Percentiles rank a stretch among this genome's conserved stretches.
These are phyloP conservation scores for Mirounga angustirostris DNA, from an alignment of 2,113 vertebrate genomes.

Conservation along the genomic window DNA sequence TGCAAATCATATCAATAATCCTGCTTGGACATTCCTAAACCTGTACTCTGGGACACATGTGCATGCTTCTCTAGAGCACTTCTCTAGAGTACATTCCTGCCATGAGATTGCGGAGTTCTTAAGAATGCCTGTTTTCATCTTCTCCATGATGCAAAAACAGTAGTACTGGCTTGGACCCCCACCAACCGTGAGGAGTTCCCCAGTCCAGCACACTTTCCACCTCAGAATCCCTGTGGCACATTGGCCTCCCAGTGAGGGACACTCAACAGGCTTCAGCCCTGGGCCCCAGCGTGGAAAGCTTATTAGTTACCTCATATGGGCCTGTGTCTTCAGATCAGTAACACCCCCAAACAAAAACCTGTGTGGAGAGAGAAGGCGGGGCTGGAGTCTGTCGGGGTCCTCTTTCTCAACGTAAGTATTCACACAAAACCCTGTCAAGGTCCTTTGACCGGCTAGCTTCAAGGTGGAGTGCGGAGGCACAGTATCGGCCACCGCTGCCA, in stretches of 20 bases:
- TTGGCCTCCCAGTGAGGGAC: background rate
- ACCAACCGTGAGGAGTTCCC: background rate
- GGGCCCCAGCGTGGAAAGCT: background rate
- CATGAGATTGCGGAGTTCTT: background rate
- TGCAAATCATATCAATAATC: background rate
- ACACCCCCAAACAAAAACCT: background rate
- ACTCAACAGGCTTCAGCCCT: background rate
- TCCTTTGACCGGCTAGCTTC: background rate
- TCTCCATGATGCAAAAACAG: background rate
- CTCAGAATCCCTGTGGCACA: background rate
- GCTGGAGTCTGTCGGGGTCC: background rate
- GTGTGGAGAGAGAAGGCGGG: background rate
- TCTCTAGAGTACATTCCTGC: background rate
- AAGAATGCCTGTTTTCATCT: background rate
- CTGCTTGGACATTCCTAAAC: background rate
- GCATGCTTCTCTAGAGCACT: background rate
- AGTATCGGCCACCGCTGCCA: accelerated
- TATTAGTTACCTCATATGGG: background rate
- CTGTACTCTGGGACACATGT: background rate
- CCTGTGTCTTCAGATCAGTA: background rate
- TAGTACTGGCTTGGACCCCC: no score
- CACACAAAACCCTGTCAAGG: background rate
- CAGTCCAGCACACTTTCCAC: background rate
- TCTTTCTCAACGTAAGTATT: background rate
- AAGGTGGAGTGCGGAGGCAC: background rate